Conservation (phyloP, 2,888 invertebrate genomes). For the Encarsia formosa region DNA sequence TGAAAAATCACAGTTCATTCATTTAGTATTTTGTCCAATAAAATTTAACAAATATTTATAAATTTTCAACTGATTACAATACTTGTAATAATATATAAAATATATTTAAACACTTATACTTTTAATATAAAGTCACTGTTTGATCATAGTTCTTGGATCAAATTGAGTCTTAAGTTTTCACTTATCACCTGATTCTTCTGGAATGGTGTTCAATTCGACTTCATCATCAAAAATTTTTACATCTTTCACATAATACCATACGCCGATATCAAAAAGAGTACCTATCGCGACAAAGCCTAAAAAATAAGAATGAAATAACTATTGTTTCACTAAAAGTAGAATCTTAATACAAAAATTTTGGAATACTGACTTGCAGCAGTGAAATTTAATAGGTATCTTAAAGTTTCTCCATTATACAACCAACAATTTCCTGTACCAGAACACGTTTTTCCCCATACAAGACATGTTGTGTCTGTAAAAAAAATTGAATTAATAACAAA, state of each 20-base stretch:
- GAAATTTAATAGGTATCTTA: conserved; percentile 63
- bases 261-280: conserved; percentile 62
- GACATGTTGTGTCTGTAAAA: conserved; percentile 59
- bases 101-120: too few relatives aligned
- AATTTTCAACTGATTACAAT: too few relatives aligned
- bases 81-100: too few relatives aligned
- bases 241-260: conserved; percentile 67
- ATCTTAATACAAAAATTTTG: background rate
- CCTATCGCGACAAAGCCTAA: conserved; percentile 61
- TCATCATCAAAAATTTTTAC: conserved; percentile 68
- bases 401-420: conserved; percentile 65
- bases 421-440: conserved; percentile 69
- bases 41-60: too few relatives aligned
- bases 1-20: too few relatives aligned
- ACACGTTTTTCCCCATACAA: conserved; percentile 73
- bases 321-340: background rate
- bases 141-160: too few relatives aligned
- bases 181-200: conserved; percentile 44
- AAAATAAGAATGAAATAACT: conserved; percentile 9
- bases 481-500: too few relatives aligned
- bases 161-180: too few relatives aligned
- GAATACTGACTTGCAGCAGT: conserved; percentile 57
- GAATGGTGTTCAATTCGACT: conserved; percentile 48
- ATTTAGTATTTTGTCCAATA: too few relatives aligned
- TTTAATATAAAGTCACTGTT: too few relatives aligned